Evolutionary conservation across 2,113 vertebrate genomes (phyloP).

Genomic region (Alligator mississippiensis): DNA sequence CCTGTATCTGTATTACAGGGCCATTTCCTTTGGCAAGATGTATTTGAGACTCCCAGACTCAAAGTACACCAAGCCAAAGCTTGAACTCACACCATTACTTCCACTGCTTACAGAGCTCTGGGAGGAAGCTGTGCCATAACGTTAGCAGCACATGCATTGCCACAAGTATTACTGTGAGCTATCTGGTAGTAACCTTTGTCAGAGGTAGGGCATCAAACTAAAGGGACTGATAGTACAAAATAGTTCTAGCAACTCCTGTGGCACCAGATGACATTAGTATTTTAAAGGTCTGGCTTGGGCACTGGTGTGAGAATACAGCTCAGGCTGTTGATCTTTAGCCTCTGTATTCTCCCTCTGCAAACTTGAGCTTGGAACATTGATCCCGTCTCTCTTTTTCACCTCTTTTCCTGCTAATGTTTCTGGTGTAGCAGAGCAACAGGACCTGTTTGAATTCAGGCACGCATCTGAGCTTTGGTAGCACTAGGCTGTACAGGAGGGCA

Average conservation of each 20-base stretch:
- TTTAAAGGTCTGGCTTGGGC: background rate
- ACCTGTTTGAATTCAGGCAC: background rate
- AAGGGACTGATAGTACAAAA: background rate
- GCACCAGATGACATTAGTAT: background rate
- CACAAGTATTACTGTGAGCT: background rate
- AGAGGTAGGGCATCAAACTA: too few relatives aligned
- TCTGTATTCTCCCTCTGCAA: background rate
- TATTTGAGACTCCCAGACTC: background rate
- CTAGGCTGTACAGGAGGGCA: rapidly evolving
- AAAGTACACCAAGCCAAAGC: rapidly evolving
- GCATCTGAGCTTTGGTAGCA: background rate
- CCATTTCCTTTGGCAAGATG: background rate
- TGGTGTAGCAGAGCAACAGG: background rate
- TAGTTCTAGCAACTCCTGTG: background rate
- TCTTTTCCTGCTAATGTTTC: background rate
- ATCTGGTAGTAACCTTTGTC: background rate
- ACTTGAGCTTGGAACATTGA: background rate
- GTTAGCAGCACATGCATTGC: rapidly evolving
- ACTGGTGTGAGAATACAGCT: background rate
- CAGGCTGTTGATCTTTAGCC: background rate
- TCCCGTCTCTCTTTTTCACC: background rate
- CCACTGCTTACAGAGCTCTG: background rate
- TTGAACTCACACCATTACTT: rapidly evolving
- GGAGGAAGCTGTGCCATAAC: background rate
- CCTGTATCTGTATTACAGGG: background rate